These are phyloP conservation scores for Cinclus cinclus DNA, from an alignment of 2,113 vertebrate genomes.

Conservation along the genomic window DNA sequence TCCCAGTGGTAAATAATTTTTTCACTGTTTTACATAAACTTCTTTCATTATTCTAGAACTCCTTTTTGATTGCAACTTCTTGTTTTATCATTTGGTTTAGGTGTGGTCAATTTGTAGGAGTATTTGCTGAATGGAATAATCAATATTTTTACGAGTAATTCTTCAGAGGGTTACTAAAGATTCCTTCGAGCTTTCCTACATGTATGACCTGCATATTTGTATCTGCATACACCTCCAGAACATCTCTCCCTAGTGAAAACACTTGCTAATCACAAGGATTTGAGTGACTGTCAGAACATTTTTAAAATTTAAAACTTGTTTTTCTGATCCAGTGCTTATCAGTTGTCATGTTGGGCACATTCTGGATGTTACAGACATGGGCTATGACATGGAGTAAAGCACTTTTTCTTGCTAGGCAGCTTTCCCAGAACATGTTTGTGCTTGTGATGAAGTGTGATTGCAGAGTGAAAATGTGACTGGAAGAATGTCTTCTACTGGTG, in stretches of 20 bases:
- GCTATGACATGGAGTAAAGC: neutral
- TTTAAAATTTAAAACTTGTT: neutral
- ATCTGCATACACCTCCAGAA: neutral
- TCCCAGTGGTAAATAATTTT: neutral
- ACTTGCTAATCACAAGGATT: neutral
- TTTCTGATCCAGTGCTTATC: neutral
- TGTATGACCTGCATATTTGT: neutral
- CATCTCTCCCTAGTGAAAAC: neutral
- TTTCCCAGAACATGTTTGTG: neutral
- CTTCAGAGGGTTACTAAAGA: neutral
- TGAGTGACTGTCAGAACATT: neutral
- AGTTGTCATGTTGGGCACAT: neutral
- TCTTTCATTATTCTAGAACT: neutral
- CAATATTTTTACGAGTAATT: neutral
- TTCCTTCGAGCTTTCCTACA: neutral
- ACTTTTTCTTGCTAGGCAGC: neutral
- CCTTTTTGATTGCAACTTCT: neutral
- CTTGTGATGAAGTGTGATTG: neutral
- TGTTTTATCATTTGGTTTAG: neutral
- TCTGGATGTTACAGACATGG: neutral
- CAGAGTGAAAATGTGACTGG: neutral
- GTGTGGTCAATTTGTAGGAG: neutral
- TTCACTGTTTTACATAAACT: neutral
- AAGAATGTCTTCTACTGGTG: rapidly evolving
- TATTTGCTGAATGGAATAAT: neutral